Percentiles rank a stretch among this genome's conserved stretches.
Conservation (phyloP, 2,888 invertebrate species). For the Esperia sulphurella region DNA sequence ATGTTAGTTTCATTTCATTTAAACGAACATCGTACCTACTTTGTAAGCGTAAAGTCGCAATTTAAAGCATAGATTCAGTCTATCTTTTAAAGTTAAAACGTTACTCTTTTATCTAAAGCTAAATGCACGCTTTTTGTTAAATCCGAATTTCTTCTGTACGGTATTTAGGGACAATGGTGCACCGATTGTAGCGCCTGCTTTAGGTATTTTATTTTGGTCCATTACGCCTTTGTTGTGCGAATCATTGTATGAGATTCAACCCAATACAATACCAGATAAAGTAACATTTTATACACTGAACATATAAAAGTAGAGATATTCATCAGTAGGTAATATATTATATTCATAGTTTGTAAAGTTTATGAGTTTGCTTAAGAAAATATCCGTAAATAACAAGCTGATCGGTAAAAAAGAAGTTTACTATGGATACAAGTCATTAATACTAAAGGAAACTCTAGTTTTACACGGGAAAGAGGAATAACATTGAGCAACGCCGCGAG, state of each 20-base stretch:
- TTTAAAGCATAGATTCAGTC: background rate
- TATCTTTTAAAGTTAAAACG: background rate
- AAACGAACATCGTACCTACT: too few species aligned
- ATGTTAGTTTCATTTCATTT: too few species aligned
- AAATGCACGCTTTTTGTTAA: constrained; percentile 42
- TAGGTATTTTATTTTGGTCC: constrained; percentile 62
- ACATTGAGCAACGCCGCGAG: too few species aligned
- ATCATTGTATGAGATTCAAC: constrained; percentile 42
- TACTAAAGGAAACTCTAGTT: too few species aligned
- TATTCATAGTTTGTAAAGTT: too few species aligned
- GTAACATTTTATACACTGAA: background rate
- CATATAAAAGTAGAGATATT: background rate
- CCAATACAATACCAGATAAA: background rate
- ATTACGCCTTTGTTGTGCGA: constrained; percentile 56
- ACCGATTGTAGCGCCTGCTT: constrained; percentile 59
- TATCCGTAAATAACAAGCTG: too few species aligned
- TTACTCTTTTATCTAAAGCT: constrained; percentile 31
- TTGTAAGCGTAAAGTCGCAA: background rate
- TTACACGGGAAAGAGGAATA: too few species aligned
- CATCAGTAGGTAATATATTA: too few species aligned
- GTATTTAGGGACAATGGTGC: constrained; percentile 67
- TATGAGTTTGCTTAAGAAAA: too few species aligned
- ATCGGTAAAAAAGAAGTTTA: too few species aligned
- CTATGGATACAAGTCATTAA: too few species aligned
- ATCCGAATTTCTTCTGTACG: constrained; percentile 57